Conservation (phyloP, 2,888 invertebrate genomes). For the Hirtodrosophila cameraria region DNA sequence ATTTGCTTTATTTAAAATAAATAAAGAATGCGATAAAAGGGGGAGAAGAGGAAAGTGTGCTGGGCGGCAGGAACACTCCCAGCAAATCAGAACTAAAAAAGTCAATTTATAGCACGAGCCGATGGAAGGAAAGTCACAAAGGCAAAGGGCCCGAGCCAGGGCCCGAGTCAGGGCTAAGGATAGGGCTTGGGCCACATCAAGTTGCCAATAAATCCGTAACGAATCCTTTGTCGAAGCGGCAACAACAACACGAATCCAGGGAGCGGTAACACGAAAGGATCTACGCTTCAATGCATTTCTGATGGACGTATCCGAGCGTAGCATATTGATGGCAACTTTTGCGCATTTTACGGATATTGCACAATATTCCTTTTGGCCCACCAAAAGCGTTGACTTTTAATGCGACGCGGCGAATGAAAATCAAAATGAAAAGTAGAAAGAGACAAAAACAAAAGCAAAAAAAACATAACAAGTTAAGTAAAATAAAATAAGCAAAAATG, state of each 20-base stretch:
- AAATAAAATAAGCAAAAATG: slow-evolving; percentile 67
- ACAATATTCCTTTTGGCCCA: slow-evolving; percentile 64
- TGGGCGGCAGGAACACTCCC: neutral
- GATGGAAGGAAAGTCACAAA: slow-evolving; percentile 17
- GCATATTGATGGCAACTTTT: slow-evolving; percentile 80
- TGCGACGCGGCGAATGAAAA: slow-evolving; percentile 25
- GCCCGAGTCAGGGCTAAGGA: slow-evolving; percentile 27
- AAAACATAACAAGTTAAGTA: slow-evolving; percentile 25
- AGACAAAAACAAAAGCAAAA: neutral
- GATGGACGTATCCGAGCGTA: slow-evolving; percentile 80
- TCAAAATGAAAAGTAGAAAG: neutral
- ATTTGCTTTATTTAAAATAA: slow-evolving; percentile 18
- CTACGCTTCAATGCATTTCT: slow-evolving; percentile 78
- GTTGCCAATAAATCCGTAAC: slow-evolving; percentile 78
- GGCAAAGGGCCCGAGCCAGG: slow-evolving; percentile 18
- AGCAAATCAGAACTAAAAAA: slow-evolving; percentile 54
- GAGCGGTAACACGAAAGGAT: slow-evolving; percentile 67
- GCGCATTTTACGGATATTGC: slow-evolving; percentile 80
- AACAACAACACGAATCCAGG: slow-evolving; percentile 32
- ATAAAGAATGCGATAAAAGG: too few relatives aligned
- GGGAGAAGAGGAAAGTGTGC: neutral
- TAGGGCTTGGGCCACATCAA: slow-evolving; percentile 39
- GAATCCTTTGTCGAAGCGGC: slow-evolving; percentile 70
- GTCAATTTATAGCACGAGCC: slow-evolving; percentile 58
- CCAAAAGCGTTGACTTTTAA: slow-evolving; percentile 51